Percentiles rank a stretch among this genome's conserved stretches.
phyloP scores from a whole-genome alignment of 2,797 vertebrate genomes.

The Sebastes oblongus region DNA sequence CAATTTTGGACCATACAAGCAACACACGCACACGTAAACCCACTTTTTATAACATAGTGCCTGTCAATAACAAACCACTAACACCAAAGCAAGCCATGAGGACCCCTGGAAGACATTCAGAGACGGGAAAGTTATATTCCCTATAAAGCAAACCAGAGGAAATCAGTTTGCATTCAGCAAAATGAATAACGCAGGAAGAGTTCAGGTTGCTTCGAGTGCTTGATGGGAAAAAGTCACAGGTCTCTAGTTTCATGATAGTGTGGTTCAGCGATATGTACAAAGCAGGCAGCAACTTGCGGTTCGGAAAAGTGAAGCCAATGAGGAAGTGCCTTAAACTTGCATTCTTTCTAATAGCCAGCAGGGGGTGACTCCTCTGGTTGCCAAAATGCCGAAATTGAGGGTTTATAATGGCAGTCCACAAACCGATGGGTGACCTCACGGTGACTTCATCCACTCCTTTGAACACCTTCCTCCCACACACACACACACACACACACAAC shows the following conservation, averaged over 20 bases:
- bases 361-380: too few species aligned
- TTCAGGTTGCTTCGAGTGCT: background rate
- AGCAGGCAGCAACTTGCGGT: too few species aligned
- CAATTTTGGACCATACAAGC: background rate
- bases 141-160: background rate
- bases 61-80: background rate
- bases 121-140: background rate
- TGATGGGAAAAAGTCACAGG: background rate
- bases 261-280: background rate
- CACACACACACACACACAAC: background rate
- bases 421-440: too few species aligned
- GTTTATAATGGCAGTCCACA: too few species aligned
- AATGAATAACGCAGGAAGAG: background rate
- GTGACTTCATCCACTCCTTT: background rate
- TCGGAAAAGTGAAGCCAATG: too few species aligned
- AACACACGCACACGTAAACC: background rate
- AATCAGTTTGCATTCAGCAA: background rate
- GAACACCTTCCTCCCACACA: background rate
- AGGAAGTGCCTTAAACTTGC: too few species aligned
- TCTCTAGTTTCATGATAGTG: background rate
- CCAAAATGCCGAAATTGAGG: too few species aligned
- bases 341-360: background rate
- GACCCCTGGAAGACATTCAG: background rate
- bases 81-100: background rate
- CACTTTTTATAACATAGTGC: background rate